Evolutionary conservation across 2,888 invertebrate genomes (phyloP).

Genomic region (Galeopsomyia nigrocyanea): DNA sequence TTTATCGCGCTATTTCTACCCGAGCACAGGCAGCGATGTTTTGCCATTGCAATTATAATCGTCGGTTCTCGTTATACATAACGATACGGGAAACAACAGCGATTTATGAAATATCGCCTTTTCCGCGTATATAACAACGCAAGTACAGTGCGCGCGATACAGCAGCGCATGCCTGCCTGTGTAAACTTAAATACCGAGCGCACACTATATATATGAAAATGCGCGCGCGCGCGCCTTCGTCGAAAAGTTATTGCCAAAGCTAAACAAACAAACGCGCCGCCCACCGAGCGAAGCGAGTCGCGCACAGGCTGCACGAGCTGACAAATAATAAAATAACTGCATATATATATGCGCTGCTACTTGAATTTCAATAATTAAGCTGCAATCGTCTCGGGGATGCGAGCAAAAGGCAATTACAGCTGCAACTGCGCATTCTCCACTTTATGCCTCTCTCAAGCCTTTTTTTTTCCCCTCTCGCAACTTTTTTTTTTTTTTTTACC

Average conservation of each 20-base stretch:
- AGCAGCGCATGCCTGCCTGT: background rate
- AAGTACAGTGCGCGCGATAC: background rate
- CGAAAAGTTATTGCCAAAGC: too few relatives aligned
- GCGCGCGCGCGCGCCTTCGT: background rate
- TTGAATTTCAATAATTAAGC: too few relatives aligned
- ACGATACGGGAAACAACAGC: conserved; percentile 52
- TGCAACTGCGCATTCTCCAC: conserved; percentile 21
- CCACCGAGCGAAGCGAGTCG: too few relatives aligned
- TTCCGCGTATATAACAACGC: conserved; percentile 43
- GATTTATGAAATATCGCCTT: conserved; percentile 55
- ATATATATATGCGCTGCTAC: too few relatives aligned
- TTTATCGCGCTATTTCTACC: conserved; percentile 53
- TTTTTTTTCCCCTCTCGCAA: conserved; percentile 28
- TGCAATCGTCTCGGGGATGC: too few relatives aligned
- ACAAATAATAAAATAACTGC: too few relatives aligned
- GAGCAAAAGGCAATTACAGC: conserved; percentile 5
- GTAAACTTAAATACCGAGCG: background rate
- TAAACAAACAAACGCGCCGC: too few relatives aligned
- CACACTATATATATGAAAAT: background rate
- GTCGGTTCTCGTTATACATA: conserved; percentile 53
- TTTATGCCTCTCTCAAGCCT: background rate
- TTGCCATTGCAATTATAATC: conserved; percentile 56
- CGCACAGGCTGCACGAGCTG: too few relatives aligned
- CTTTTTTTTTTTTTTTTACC: too few relatives aligned
- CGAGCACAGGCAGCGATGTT: conserved; percentile 46